phyloP scores from a whole-genome alignment of 2,888 invertebrate genomes.

The Sinohyriopsis cumingii region DNA sequence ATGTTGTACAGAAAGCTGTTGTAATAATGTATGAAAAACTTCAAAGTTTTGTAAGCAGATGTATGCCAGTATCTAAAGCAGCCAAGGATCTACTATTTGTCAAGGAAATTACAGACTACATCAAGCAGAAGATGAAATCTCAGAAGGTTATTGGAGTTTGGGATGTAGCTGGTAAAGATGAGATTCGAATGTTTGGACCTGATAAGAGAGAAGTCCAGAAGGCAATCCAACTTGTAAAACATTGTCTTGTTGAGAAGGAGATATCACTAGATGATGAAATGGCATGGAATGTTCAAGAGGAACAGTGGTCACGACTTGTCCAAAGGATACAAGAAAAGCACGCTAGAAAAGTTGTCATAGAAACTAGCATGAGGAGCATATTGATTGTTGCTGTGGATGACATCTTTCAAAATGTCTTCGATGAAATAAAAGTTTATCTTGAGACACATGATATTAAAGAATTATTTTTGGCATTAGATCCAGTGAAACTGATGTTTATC shows the following conservation, averaged over 20 bases:
- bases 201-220: conserved; percentile 8
- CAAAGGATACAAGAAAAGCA: neutral
- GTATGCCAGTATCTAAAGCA: too few relatives aligned
- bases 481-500: neutral
- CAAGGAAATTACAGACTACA: neutral
- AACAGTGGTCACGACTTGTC: conserved; percentile 2
- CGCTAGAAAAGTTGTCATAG: conserved; percentile 9
- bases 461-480: conserved; percentile 16
- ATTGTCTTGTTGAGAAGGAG: neutral
- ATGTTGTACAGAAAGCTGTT: conserved; percentile 3
- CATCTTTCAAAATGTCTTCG: conserved; percentile 12
- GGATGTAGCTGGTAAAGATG: conserved; percentile 10
- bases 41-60: too few relatives aligned
- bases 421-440: conserved; percentile 17
- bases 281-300: conserved; percentile 3
- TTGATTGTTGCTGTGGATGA: conserved; percentile 8
- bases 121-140: conserved; percentile 1
- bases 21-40: too few relatives aligned
- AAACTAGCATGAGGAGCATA: neutral
- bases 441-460: conserved; percentile 16
- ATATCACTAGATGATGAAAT: conserved; percentile 7
- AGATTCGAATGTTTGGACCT: conserved; percentile 19
- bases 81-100: too few relatives aligned
- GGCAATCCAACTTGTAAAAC: conserved; percentile 6
- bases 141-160: conserved; percentile 15